phyloP scores from a whole-genome alignment of 2,888 invertebrate species.

The Drosophila subsilvestris region DNA sequence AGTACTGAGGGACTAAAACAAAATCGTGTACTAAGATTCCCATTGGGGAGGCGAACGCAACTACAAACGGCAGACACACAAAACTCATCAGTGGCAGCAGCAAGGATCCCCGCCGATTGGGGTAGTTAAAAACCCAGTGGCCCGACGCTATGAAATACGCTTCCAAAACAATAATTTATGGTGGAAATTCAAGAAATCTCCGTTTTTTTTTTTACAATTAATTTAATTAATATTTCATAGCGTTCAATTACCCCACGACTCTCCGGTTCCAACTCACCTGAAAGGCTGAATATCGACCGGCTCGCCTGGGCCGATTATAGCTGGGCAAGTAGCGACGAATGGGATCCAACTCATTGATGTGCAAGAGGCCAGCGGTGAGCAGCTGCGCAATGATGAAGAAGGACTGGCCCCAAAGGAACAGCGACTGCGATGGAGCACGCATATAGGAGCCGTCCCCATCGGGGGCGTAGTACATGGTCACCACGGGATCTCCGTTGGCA shows the following conservation, averaged over 20 bases:
- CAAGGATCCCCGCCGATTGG: constrained; percentile 25
- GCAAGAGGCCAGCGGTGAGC: constrained; percentile 93
- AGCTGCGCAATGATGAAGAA: constrained; percentile 97
- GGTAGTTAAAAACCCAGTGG: constrained; percentile 18
- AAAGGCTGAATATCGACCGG: constrained; percentile 98
- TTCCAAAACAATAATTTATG: background rate
- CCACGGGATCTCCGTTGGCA: constrained; percentile 93
- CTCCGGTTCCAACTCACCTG: constrained; percentile 87
- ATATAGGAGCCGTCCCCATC: constrained; percentile 84
- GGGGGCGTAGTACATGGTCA: constrained; percentile 93
- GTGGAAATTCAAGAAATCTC: background rate
- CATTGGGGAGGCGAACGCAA: constrained; percentile 63
- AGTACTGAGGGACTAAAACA: constrained; percentile 41
- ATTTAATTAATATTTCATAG: constrained; percentile 27
- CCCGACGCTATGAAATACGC: constrained; percentile 35
- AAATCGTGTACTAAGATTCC: constrained; percentile 46
- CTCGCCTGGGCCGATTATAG: constrained; percentile 95
- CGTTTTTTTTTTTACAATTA: background rate
- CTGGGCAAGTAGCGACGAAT: constrained; percentile 97
- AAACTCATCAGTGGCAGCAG: constrained; percentile 45
- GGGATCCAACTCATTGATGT: constrained; percentile 98
- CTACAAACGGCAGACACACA: constrained; percentile 69
- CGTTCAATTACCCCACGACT: constrained; percentile 2
- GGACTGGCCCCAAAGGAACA: constrained; percentile 98
- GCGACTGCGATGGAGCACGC: constrained; percentile 85